phyloP scores from a whole-genome alignment of 2,113 vertebrate genomes.

The Strix aluco region DNA sequence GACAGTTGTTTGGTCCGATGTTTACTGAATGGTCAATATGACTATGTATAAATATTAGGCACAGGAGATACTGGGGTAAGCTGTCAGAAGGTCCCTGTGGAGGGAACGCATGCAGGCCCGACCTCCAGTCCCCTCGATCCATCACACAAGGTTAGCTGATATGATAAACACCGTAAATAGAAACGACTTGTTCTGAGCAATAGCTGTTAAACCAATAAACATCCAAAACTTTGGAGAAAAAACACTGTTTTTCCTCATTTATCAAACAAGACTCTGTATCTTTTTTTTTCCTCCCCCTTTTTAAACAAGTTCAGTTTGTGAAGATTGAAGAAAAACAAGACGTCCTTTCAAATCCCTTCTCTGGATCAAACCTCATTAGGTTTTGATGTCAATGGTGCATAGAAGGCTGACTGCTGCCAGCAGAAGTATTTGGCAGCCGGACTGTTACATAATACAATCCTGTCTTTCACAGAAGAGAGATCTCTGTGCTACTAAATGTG shows the following conservation, averaged over 20 bases:
- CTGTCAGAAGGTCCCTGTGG: not conserved
- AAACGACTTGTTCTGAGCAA: conserved; percentile 48
- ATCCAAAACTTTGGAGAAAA: conserved; percentile 35
- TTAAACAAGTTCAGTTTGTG: conserved; percentile 63
- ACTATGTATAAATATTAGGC: not conserved
- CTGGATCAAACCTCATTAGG: conserved; percentile 66
- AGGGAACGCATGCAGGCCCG: not conserved
- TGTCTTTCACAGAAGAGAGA: conserved; percentile 65
- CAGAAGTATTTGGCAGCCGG: conserved; percentile 65
- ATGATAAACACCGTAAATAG: conserved; percentile 61
- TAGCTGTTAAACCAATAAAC: conserved; percentile 64
- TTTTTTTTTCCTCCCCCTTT: not conserved
- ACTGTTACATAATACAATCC: conserved; percentile 72
- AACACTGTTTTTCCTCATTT: conserved; percentile 22
- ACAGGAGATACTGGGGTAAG: not conserved
- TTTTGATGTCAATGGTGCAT: conserved; percentile 74
- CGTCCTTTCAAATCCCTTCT: conserved; percentile 57
- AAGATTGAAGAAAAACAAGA: conserved; percentile 65
- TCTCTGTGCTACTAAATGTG: conserved; percentile 61
- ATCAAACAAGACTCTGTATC: conserved; percentile 67
- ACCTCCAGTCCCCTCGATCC: not conserved
- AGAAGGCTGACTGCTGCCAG: conserved; percentile 64
- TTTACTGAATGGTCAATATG: not conserved
- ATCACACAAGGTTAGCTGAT: conserved; percentile 31
- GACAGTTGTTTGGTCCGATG: not conserved